These are phyloP conservation scores for Platyscelio sp. DNA, from an alignment of 2,888 invertebrate species.

Conservation along the genomic window DNA sequence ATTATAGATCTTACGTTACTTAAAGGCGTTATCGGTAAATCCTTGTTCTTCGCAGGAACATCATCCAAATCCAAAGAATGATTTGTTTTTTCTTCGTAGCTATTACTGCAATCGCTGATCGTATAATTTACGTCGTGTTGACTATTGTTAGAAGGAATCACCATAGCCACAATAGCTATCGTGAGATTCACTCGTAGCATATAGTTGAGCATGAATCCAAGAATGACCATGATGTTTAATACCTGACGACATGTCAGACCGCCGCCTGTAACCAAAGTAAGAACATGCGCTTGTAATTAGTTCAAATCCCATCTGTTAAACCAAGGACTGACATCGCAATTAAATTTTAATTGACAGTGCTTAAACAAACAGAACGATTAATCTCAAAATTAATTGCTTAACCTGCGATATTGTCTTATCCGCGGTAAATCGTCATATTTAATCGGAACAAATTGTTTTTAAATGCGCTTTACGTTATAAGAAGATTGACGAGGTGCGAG, in stretches of 20 bases:
- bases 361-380: constrained; percentile 64
- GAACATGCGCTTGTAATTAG: constrained; percentile 14
- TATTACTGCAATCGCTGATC: constrained; percentile 9
- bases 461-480: constrained; percentile 20
- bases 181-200: constrained; percentile 94
- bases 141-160: constrained; percentile 81
- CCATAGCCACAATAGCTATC: constrained; percentile 95
- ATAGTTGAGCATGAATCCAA: constrained; percentile 96
- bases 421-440: constrained; percentile 6
- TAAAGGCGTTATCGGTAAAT: neutral
- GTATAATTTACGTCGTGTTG: constrained; percentile 29
- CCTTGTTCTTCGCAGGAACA: neutral
- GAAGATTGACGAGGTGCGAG: constrained; percentile 33
- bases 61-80: constrained; percentile 16
- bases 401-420: constrained; percentile 23
- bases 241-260: constrained; percentile 93
- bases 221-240: constrained; percentile 93
- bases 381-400: constrained; percentile 42
- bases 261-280: constrained; percentile 86
- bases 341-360: constrained; percentile 42
- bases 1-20: constrained; percentile 11
- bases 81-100: too few species aligned
- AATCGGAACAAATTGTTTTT: constrained; percentile 24
- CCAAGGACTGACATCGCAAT: constrained; percentile 29
- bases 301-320: constrained; percentile 13